These are phyloP conservation scores for Fratercula arctica DNA, from an alignment of 2,797 vertebrate species.

Conservation along the genomic window DNA sequence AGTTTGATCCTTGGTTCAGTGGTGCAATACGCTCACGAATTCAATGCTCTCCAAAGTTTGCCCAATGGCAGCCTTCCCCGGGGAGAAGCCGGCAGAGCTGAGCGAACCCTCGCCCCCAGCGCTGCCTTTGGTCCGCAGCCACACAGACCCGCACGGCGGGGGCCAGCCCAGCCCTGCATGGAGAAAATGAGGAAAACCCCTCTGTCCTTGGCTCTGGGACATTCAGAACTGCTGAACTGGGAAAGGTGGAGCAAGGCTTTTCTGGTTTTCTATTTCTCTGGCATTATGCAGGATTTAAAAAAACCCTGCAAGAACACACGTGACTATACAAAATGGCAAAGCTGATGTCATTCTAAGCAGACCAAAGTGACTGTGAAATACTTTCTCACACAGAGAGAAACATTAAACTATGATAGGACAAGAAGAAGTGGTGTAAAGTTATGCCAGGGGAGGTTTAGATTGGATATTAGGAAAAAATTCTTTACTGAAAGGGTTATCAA, in stretches of 20 bases:
- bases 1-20: neutral
- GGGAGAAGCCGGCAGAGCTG: neutral
- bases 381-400: neutral
- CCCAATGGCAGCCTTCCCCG: neutral
- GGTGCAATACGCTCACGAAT: neutral
- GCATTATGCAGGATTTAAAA: neutral
- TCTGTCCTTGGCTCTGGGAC: neutral
- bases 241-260: neutral
- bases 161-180: neutral
- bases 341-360: neutral
- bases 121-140: neutral
- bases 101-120: fast-evolving
- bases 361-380: neutral
- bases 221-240: neutral
- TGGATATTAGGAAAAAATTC: neutral
- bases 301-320: fast-evolving
- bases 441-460: neutral
- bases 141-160: fast-evolving
- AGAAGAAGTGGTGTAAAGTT: neutral
- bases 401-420: neutral
- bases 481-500: neutral
- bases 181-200: neutral
- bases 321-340: neutral
- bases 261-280: neutral
- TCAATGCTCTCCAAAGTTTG: fast-evolving